phyloP scores from a whole-genome alignment of 2,113 vertebrate species.

The Pogona vitticeps region DNA sequence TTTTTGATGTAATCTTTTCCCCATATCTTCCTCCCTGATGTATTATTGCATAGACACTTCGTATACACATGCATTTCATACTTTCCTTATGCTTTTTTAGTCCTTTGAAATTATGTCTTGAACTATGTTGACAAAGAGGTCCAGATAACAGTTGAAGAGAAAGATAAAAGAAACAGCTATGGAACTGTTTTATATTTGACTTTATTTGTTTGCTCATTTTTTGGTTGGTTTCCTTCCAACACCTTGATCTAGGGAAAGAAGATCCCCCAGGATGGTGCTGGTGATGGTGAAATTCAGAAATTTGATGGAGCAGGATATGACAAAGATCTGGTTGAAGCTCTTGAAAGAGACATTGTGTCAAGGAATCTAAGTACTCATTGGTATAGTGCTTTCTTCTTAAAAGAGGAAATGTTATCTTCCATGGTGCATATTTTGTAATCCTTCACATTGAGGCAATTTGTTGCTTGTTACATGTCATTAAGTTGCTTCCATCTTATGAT shows the following conservation, averaged over 20 bases:
- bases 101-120: background rate
- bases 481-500: no score
- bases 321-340: slow-evolving; percentile 89
- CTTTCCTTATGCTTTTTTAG: background rate
- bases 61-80: no score
- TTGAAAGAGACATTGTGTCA: slow-evolving; percentile 97
- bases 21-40: background rate
- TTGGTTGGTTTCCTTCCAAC: background rate
- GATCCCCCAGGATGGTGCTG: slow-evolving; percentile 76
- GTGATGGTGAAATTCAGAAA: slow-evolving; percentile 85
- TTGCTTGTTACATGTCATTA: no score
- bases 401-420: background rate
- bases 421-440: background rate
- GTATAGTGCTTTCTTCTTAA: slow-evolving; percentile 72
- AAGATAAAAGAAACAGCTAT: background rate
- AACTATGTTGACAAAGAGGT: background rate
- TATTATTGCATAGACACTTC: background rate
- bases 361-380: slow-evolving; percentile 95
- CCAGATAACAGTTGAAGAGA: background rate
- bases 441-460: background rate
- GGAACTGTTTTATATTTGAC: background rate
- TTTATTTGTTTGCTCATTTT: slow-evolving; percentile 20
- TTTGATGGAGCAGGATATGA: slow-evolving; percentile 93
- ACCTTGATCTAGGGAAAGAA: slow-evolving; percentile 81
- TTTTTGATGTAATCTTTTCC: background rate